Conservation (phyloP, 2,888 invertebrate genomes). For the Anagyrus pseudococci region DNA sequence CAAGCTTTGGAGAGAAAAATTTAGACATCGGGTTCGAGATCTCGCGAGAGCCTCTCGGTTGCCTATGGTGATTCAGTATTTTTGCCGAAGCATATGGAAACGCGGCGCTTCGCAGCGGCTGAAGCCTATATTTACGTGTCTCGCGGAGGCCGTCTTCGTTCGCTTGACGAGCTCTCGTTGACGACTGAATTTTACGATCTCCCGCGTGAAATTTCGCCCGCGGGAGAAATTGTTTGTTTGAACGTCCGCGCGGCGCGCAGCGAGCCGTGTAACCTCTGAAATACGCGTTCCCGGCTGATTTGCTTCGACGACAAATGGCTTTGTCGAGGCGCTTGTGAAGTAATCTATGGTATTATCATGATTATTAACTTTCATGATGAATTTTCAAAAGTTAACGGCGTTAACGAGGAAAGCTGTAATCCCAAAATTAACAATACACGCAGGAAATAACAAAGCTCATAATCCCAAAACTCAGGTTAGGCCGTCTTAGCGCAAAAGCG, state of each 20-base stretch:
- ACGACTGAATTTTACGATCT: slow-evolving; percentile 23
- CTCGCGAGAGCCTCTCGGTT: not conserved
- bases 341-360: too few relatives aligned
- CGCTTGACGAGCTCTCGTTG: slow-evolving; percentile 16
- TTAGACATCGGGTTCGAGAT: not conserved
- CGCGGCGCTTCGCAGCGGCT: slow-evolving; percentile 15
- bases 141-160: slow-evolving; percentile 8
- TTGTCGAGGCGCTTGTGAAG: too few relatives aligned
- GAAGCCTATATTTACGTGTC: slow-evolving; percentile 15
- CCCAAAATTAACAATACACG: too few relatives aligned
- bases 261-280: not conserved
- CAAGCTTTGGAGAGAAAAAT: not conserved
- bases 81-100: slow-evolving; percentile 14
- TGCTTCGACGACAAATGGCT: not conserved
- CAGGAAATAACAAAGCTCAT: too few relatives aligned
- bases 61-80: slow-evolving; percentile 8
- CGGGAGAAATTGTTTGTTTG: slow-evolving; percentile 8
- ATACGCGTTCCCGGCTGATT: not conserved
- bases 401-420: too few relatives aligned
- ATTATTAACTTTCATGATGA: too few relatives aligned
- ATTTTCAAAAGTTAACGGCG: too few relatives aligned
- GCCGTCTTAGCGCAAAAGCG: too few relatives aligned
- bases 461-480: too few relatives aligned
- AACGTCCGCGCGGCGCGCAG: not conserved
- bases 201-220: slow-evolving; percentile 11